These are phyloP conservation scores for Trilocha varians DNA, from an alignment of 2,888 invertebrate species.

Conservation along the genomic window DNA sequence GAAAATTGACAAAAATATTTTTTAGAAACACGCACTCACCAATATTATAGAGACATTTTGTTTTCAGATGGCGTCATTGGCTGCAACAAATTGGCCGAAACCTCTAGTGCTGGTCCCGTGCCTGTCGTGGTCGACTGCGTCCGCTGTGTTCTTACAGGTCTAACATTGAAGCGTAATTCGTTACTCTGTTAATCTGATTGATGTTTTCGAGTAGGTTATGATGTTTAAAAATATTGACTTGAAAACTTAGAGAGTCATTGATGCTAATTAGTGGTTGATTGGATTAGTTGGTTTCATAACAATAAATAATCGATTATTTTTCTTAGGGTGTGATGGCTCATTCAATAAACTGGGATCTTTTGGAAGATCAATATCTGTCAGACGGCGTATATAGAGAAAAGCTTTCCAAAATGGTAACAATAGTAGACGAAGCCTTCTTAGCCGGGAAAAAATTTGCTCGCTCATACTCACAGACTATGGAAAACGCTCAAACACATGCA, in stretches of 20 bases:
- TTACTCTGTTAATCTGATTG: conserved; percentile 1
- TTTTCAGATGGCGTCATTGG: conserved; percentile 94
- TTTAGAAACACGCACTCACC: too few relatives aligned
- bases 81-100: conserved; percentile 96
- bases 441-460: conserved; percentile 84
- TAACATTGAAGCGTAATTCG: neutral
- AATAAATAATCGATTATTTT: conserved; percentile 5
- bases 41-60: conserved; percentile 1
- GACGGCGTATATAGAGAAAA: conserved; percentile 87
- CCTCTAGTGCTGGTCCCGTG: conserved; percentile 96
- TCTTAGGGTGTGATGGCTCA: conserved; percentile 94
- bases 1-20: neutral
- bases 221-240: neutral
- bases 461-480: conserved; percentile 61
- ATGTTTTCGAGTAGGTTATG: neutral
- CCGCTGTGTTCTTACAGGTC: conserved; percentile 94
- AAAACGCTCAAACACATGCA: conserved; percentile 13
- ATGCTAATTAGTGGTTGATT: neutral
- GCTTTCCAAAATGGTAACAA: conserved; percentile 89
- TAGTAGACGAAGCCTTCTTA: conserved; percentile 80
- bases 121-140: conserved; percentile 97
- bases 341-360: conserved; percentile 93
- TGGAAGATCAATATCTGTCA: conserved; percentile 89
- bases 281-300: neutral
- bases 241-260: too few relatives aligned